A percentile compares a stretch with the other conserved stretches of the same genome.
These are phyloP conservation scores for Epicauta chinensis DNA, from an alignment of 1,140 invertebrate species.

Conservation along the genomic window DNA sequence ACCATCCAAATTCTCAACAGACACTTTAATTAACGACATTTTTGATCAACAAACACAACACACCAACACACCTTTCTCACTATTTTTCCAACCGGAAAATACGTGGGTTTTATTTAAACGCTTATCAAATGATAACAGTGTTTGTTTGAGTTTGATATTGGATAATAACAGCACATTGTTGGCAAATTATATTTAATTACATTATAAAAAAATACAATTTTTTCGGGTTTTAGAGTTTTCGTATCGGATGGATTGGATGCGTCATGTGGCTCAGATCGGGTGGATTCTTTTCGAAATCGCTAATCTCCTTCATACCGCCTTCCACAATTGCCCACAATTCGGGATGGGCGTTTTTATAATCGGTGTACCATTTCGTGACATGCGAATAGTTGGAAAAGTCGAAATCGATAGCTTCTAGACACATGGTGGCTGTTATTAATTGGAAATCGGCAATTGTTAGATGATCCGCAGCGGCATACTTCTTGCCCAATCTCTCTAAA, in stretches of 20 bases:
- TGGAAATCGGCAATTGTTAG: conserved; percentile 70
- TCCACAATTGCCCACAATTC: conserved; percentile 61
- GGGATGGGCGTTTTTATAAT: conserved; percentile 60
- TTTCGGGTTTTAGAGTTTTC: conserved; percentile 42
- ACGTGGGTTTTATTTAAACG: too few relatives aligned
- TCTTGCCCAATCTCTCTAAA: conserved; percentile 51
- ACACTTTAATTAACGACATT: conserved; percentile 12
- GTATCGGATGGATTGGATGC: conserved; percentile 64
- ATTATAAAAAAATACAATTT: too few relatives aligned
- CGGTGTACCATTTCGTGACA: conserved; percentile 62
- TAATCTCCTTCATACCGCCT: conserved; percentile 58
- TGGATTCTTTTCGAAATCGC: conserved; percentile 57
- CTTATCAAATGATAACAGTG: conserved; percentile 2
- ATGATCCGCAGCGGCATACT: conserved; percentile 59
- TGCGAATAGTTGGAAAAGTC: conserved; percentile 52
- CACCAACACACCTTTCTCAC: neutral
- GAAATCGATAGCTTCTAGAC: conserved; percentile 63
- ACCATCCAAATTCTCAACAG: conserved; percentile 24
- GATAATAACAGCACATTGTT: neutral
- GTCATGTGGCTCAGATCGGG: conserved; percentile 59
- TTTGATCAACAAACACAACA: neutral
- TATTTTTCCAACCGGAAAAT: too few relatives aligned
- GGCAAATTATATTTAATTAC: too few relatives aligned
- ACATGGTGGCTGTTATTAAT: conserved; percentile 61
- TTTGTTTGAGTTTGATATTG: conserved; percentile 14